Evolutionary conservation across 2,797 vertebrate genomes (phyloP).

Genomic region (Centropyge bicolor): DNA sequence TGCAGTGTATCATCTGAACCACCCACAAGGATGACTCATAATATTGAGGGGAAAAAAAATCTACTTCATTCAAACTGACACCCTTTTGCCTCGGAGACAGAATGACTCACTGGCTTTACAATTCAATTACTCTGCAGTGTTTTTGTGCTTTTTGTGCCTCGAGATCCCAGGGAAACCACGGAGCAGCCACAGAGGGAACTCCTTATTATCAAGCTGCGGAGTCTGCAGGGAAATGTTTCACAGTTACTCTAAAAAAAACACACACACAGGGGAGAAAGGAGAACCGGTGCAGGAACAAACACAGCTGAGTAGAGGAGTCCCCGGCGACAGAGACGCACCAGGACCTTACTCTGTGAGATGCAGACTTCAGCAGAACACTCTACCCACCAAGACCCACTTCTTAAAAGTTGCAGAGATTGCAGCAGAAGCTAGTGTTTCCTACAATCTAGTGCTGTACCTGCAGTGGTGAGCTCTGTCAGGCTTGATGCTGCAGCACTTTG

Average conservation of each 20-base stretch:
- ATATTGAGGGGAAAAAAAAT: background rate
- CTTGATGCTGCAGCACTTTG: slow-evolving; percentile 99
- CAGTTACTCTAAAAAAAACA: slow-evolving; percentile 3
- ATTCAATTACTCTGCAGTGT: slow-evolving; percentile 66
- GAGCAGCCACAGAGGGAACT: slow-evolving; percentile 52
- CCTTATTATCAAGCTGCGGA: slow-evolving; percentile 44
- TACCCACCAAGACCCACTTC: background rate
- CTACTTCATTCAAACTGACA: slow-evolving; percentile 34
- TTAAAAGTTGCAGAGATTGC: slow-evolving; percentile 28
- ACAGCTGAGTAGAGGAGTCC: slow-evolving; percentile 20
- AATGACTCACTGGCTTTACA: slow-evolving; percentile 50
- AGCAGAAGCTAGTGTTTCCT: background rate
- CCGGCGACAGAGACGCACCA: slow-evolving; percentile 6
- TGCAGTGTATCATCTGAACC: slow-evolving; percentile 19
- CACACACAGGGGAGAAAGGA: slow-evolving; percentile 31
- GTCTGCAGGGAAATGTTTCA: slow-evolving; percentile 56
- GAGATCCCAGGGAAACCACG: slow-evolving; percentile 52
- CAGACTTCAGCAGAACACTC: slow-evolving; percentile 39
- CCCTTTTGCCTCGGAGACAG: slow-evolving; percentile 5
- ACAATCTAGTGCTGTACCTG: slow-evolving; percentile 65
- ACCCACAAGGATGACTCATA: slow-evolving; percentile 38
- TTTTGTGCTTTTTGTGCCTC: slow-evolving; percentile 68
- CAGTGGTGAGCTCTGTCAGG: slow-evolving; percentile 95
- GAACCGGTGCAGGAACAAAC: slow-evolving; percentile 19
- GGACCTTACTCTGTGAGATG: slow-evolving; percentile 30